Conservation (phyloP, 2,888 invertebrate species). For the Tetranychus piercei region DNA sequence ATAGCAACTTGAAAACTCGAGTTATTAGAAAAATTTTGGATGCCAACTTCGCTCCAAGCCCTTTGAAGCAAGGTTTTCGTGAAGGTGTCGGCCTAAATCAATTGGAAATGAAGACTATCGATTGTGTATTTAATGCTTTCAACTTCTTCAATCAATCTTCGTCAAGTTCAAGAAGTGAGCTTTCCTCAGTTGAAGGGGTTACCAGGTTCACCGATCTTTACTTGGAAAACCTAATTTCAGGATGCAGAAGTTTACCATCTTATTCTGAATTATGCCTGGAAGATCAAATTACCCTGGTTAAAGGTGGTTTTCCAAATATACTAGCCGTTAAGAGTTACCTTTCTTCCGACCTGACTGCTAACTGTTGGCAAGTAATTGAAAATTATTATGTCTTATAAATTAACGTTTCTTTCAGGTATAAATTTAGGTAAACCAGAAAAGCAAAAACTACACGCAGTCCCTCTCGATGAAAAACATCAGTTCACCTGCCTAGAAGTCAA, state of each 20-base stretch:
- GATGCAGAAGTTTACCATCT: neutral
- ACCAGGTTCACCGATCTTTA: neutral
- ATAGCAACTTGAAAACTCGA: neutral
- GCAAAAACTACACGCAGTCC: neutral
- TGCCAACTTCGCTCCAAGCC: neutral
- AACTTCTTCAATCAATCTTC: neutral
- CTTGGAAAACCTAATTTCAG: neutral
- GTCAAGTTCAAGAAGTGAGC: neutral
- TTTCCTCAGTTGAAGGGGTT: neutral
- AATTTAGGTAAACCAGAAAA: neutral
- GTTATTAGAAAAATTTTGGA: neutral
- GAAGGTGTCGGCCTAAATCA: neutral
- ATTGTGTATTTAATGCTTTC: neutral
- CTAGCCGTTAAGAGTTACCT: neutral
- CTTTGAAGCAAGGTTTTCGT: neutral
- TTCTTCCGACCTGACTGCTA: neutral
- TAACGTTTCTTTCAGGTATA: neutral
- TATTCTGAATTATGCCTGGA: neutral
- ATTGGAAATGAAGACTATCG: neutral
- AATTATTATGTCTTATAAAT: neutral
- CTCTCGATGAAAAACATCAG: neutral
- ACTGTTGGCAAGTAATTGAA: neutral
- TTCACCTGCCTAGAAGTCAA: no score
- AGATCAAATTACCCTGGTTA: neutral
- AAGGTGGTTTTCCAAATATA: neutral